Conservation (phyloP, 2,888 invertebrate species). For the Nomada ruficornis region DNA sequence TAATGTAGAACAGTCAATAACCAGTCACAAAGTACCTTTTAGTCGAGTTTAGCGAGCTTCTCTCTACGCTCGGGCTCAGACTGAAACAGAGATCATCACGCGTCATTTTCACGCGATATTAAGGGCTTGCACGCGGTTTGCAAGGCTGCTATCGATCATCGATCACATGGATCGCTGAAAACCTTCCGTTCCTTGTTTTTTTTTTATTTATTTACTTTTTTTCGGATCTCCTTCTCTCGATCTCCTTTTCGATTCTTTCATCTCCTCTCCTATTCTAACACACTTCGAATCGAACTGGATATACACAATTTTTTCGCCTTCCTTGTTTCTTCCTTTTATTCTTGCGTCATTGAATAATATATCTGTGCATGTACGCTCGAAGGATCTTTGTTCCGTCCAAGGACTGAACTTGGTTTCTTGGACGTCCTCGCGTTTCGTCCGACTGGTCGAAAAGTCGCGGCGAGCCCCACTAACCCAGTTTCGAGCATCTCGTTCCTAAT, state of each 20-base stretch:
- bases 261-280: background rate
- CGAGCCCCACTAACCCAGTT: constrained; percentile 54
- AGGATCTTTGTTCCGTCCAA: constrained; percentile 14
- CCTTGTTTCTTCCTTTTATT: background rate
- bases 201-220: background rate
- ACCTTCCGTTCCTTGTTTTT: background rate
- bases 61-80: constrained; percentile 84
- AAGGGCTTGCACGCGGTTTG: constrained; percentile 16
- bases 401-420: constrained; percentile 27
- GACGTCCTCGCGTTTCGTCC: constrained; percentile 37
- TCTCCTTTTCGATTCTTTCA: constrained; percentile 11
- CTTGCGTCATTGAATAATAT: background rate
- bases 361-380: background rate
- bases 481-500: constrained; percentile 28
- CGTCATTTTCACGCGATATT: constrained; percentile 79
- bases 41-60: constrained; percentile 83
- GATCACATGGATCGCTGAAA: constrained; percentile 37
- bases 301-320: background rate
- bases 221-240: constrained; percentile 22
- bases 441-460: constrained; percentile 32
- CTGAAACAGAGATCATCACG: constrained; percentile 84
- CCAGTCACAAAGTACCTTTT: constrained; percentile 84
- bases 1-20: constrained; percentile 79
- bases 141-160: constrained; percentile 42
- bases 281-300: constrained; percentile 7